Percentiles rank a stretch among this genome's conserved stretches.
Evolutionary conservation across 2,888 invertebrate genomes (phyloP).

Genomic region (Rhamnusium bicolor): DNA sequence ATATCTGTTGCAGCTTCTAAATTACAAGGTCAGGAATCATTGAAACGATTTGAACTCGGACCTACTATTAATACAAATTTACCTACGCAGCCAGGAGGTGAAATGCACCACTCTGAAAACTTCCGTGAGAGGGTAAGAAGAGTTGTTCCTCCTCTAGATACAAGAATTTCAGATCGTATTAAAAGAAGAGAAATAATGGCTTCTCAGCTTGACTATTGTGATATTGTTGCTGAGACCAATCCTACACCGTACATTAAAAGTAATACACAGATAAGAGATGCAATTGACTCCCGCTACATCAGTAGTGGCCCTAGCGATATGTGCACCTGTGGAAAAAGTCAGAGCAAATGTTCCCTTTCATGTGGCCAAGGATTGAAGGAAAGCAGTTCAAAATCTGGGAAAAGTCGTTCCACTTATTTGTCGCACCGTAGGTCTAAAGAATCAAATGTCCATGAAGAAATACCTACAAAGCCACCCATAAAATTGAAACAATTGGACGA

Average conservation of each 20-base stretch:
- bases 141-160: slow-evolving; percentile 57
- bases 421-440: neutral
- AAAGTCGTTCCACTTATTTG: neutral
- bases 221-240: slow-evolving; percentile 38
- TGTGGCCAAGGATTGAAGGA: neutral
- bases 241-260: slow-evolving; percentile 40
- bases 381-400: neutral
- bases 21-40: neutral
- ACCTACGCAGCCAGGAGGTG: neutral
- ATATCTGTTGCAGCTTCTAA: neutral
- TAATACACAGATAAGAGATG: slow-evolving; percentile 42
- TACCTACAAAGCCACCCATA: slow-evolving; percentile 57
- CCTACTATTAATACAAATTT: neutral
- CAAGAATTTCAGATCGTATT: slow-evolving; percentile 66
- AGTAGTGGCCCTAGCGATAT: neutral
- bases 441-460: slow-evolving; percentile 37
- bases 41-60: neutral
- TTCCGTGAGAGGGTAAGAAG: neutral
- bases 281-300: slow-evolving; percentile 33
- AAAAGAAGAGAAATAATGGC: slow-evolving; percentile 55
- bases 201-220: slow-evolving; percentile 53
- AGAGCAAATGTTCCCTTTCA: neutral
- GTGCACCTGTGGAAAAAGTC: neutral
- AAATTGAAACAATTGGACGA: slow-evolving; percentile 46
- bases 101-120: neutral